phyloP scores from a whole-genome alignment of 2,888 invertebrate genomes.

The Cheilosia vulpina region DNA sequence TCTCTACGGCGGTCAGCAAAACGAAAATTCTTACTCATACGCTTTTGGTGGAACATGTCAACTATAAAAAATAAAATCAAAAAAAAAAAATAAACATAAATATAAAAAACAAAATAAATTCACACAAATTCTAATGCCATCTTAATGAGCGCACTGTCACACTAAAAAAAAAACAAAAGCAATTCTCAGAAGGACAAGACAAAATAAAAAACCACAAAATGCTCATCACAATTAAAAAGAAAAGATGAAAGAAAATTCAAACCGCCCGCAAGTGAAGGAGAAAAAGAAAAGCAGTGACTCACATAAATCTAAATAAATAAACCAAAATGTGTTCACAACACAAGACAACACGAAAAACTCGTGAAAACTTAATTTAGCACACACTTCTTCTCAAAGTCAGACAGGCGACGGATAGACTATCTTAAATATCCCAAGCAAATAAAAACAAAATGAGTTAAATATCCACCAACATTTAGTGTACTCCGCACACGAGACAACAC shows the following conservation, averaged over 20 bases:
- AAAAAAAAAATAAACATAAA: conserved; percentile 45
- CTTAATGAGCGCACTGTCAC: conserved; percentile 58
- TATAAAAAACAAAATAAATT: conserved; percentile 37
- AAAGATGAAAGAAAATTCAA: conserved; percentile 57
- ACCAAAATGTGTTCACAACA: conserved; percentile 14
- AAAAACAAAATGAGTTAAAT: not conserved
- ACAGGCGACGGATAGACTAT: conserved; percentile 67
- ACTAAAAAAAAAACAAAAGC: conserved; percentile 42
- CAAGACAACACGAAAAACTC: conserved; percentile 56
- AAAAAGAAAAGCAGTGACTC: conserved; percentile 54
- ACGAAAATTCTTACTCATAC: conserved; percentile 16
- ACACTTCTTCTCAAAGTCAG: conserved; percentile 71
- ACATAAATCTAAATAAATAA: conserved; percentile 55
- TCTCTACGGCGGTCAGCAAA: not conserved
- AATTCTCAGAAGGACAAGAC: conserved; percentile 51
- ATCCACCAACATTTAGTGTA: not conserved
- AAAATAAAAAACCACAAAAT: conserved; percentile 23
- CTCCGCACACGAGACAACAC: conserved; percentile 27
- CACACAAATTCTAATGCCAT: conserved; percentile 59
- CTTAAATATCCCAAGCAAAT: conserved; percentile 46
- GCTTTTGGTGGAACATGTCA: conserved; percentile 13
- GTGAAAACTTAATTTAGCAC: conserved; percentile 74
- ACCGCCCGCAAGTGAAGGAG: conserved; percentile 44
- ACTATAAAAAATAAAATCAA: conserved; percentile 14
- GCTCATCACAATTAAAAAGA: conserved; percentile 56